A percentile compares a stretch with the other conserved stretches of the same genome.
phyloP scores from a whole-genome alignment of 2,888 invertebrate genomes.

The Conistra vaccinii region DNA sequence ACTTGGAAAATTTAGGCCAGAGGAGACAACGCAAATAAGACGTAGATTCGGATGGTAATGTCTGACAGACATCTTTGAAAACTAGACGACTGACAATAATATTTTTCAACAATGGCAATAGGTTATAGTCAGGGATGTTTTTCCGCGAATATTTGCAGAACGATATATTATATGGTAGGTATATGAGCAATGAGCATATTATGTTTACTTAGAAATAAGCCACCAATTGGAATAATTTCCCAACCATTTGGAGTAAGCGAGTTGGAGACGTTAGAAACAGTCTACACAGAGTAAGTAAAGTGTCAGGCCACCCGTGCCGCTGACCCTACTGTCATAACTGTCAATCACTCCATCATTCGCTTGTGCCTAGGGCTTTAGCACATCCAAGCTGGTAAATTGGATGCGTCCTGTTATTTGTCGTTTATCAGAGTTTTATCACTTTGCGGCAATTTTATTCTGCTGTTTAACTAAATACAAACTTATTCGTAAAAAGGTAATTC shows the following conservation, averaged over 20 bases:
- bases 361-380: conserved; percentile 27
- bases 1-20: conserved; percentile 85
- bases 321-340: conserved; percentile 22
- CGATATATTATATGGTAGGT: not conserved
- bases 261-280: not conserved
- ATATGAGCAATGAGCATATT: not conserved
- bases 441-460: not conserved
- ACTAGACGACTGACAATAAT: conserved; percentile 31
- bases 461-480: not conserved
- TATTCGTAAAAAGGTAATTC: conserved; percentile 12
- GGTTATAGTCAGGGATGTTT: not conserved
- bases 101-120: not conserved
- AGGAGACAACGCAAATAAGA: conserved; percentile 73
- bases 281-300: not conserved
- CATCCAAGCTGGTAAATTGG: conserved; percentile 27
- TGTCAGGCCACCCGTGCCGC: not conserved
- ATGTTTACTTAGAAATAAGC: not conserved
- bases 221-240: not conserved
- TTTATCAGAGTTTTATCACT: conserved; percentile 30
- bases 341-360: conserved; percentile 23
- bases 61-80: conserved; percentile 58
- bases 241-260: not conserved
- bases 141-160: not conserved
- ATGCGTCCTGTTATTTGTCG: conserved; percentile 67
- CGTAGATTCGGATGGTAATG: conserved; percentile 66